phyloP scores from a whole-genome alignment of 2,113 vertebrate genomes.

The Dolichallabes microphthalmus region DNA sequence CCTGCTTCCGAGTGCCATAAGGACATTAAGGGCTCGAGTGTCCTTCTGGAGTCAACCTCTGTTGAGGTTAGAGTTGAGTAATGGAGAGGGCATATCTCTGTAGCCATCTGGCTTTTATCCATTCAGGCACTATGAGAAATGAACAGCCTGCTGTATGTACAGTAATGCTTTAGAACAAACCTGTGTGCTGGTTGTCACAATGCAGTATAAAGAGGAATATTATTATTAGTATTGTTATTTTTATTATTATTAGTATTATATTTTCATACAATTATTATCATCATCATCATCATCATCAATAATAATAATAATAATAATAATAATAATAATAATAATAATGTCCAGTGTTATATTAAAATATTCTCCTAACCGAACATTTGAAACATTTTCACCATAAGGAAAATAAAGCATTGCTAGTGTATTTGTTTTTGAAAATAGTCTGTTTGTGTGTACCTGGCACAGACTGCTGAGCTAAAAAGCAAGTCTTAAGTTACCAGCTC shows the following conservation, averaged over 20 bases:
- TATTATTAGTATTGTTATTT: neutral
- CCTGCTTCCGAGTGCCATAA: conserved; percentile 52
- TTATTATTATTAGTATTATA: neutral
- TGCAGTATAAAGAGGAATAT: neutral
- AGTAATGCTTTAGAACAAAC: neutral
- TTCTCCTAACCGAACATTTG: neutral
- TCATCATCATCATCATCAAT: too few relatives aligned
- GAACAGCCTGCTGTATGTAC: neutral
- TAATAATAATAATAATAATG: too few relatives aligned
- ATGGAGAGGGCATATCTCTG: conserved; percentile 38
- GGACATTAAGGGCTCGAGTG: conserved; percentile 51
- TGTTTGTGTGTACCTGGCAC: conserved; percentile 20
- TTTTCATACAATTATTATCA: neutral
- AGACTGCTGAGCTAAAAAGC: conserved; percentile 23
- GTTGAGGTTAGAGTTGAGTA: conserved; percentile 46
- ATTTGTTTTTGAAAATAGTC: conserved; percentile 8
- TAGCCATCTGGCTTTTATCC: conserved; percentile 43
- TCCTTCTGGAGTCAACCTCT: conserved; percentile 49
- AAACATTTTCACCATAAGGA: neutral
- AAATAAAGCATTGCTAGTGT: neutral
- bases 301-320: neutral
- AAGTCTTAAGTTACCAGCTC: conserved; percentile 40
- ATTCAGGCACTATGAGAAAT: conserved; percentile 8
- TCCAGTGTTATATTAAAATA: neutral
- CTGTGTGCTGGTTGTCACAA: neutral